phyloP scores from a whole-genome alignment of 2,888 invertebrate species.

The Sminthurides aquaticus region DNA sequence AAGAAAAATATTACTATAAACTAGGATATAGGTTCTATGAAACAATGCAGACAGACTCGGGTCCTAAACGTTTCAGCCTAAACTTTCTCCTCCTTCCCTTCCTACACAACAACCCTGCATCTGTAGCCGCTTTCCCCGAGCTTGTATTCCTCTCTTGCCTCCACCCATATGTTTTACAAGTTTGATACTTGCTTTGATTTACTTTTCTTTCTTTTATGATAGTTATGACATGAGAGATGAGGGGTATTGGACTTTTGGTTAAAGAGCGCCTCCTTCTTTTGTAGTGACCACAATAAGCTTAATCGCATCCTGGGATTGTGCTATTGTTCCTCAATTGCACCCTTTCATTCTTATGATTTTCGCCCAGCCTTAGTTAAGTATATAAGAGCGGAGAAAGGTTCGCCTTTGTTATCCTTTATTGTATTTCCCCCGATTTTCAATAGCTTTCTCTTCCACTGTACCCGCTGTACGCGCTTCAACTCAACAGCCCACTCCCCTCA shows the following conservation, averaged over 20 bases:
- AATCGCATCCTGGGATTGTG: not conserved
- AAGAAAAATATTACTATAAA: too few relatives aligned
- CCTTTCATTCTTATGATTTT: conserved; percentile 4
- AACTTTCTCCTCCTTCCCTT: too few relatives aligned
- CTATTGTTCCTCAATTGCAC: conserved; percentile 5
- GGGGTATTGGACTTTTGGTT: not conserved
- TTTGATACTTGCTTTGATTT: not conserved
- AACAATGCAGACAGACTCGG: too few relatives aligned
- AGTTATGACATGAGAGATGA: not conserved
- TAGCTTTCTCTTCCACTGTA: not conserved
- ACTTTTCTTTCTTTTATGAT: not conserved
- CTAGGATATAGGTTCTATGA: too few relatives aligned
- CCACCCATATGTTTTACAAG: too few relatives aligned
- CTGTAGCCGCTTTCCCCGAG: too few relatives aligned
- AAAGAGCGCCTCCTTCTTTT: conserved; percentile 2
- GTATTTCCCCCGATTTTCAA: not conserved
- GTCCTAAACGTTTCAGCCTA: too few relatives aligned
- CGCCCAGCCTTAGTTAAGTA: not conserved
- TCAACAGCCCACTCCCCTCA: too few relatives aligned
- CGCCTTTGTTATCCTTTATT: not conserved
- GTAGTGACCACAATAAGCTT: conserved; percentile 21
- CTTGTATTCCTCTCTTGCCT: too few relatives aligned
- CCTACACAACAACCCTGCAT: too few relatives aligned
- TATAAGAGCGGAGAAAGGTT: not conserved
- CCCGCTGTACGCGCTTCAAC: too few relatives aligned